Percentiles rank a stretch among this genome's conserved stretches.
phyloP scores from a whole-genome alignment of 2,113 vertebrate genomes.

The Sinocyclocheilus anophthalmus region DNA sequence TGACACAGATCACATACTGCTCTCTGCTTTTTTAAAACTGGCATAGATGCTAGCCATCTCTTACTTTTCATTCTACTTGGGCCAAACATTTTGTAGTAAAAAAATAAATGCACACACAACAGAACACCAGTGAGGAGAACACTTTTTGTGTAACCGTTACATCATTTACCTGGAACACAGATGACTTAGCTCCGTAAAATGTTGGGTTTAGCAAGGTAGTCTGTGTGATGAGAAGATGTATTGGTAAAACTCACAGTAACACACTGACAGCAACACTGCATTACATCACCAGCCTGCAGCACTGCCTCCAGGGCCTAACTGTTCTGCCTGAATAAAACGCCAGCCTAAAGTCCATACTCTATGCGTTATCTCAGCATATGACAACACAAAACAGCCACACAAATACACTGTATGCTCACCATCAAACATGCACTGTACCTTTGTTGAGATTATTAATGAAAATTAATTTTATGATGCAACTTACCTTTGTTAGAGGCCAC shows the following conservation, averaged over 20 bases:
- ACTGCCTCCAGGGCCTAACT: conserved; percentile 14
- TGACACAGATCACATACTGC: neutral
- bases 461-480: neutral
- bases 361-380: neutral
- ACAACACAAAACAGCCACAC: conserved; percentile 12
- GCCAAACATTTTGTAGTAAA: neutral
- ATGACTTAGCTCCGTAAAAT: conserved; percentile 26
- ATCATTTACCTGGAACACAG: conserved; percentile 2
- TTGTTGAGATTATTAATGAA: too few relatives aligned
- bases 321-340: conserved; percentile 5
- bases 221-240: conserved; percentile 1
- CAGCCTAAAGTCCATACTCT: conserved; percentile 1
- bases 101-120: too few relatives aligned
- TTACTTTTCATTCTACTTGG: neutral
- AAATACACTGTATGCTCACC: conserved; percentile 12
- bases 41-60: too few relatives aligned
- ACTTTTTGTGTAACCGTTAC: conserved; percentile 7
- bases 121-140: neutral
- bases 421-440: neutral
- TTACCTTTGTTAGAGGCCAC: neutral
- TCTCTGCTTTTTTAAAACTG: too few relatives aligned
- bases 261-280: conserved; percentile 11
- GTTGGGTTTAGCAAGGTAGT: neutral
- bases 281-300: conserved; percentile 41
- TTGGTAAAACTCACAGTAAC: conserved; percentile 16